phyloP scores from a whole-genome alignment of 2,888 invertebrate species.

The Archips xylosteana region DNA sequence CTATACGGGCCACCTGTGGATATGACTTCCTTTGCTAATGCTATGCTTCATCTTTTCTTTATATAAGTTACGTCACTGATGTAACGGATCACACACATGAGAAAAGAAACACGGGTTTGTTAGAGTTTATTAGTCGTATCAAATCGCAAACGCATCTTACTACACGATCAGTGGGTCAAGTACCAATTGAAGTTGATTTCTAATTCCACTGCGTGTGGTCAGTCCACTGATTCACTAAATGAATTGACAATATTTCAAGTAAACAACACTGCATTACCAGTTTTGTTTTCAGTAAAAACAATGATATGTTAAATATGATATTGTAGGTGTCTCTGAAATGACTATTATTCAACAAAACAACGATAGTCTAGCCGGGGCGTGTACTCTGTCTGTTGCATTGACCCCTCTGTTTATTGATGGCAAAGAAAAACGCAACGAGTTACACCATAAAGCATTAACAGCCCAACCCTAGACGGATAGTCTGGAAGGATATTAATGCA shows the following conservation, averaged over 20 bases:
- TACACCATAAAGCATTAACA: constrained; percentile 6
- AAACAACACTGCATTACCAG: not conserved
- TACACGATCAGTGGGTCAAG: constrained; percentile 51
- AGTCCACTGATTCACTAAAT: constrained; percentile 27
- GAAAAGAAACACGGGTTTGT: constrained; percentile 21
- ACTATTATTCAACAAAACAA: not conserved
- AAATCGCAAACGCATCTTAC: constrained; percentile 49
- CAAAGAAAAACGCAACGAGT: constrained; percentile 3
- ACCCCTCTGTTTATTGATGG: constrained; percentile 1
- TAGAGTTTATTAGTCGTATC: constrained; percentile 33
- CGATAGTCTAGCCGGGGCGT: constrained; percentile 19
- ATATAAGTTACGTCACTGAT: not conserved
- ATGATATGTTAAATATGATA: not conserved
- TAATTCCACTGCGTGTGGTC: constrained; percentile 49
- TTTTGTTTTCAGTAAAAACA: too few species aligned
- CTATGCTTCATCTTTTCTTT: not conserved
- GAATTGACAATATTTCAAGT: constrained; percentile 10
- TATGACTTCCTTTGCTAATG: too few species aligned
- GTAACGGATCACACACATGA: constrained; percentile 14
- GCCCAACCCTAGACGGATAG: constrained; percentile 4
- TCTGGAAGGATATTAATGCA: not conserved
- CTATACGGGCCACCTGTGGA: too few species aligned
- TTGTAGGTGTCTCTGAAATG: not conserved
- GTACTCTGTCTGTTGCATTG: constrained; percentile 13
- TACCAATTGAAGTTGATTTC: constrained; percentile 53